phyloP scores from a whole-genome alignment of 2,113 vertebrate species.

The Oryzias woworae region DNA sequence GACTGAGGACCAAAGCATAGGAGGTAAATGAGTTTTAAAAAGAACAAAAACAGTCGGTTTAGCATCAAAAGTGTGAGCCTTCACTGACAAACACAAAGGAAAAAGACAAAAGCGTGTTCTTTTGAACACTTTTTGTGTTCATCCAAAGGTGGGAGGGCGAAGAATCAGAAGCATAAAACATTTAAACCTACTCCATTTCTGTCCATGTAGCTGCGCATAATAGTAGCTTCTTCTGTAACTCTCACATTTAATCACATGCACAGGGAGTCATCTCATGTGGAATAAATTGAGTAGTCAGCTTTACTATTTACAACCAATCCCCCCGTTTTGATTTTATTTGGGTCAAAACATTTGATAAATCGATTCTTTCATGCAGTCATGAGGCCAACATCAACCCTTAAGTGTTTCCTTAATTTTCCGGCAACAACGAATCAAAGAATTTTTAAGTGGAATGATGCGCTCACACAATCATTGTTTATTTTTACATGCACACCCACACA shows the following conservation, averaged over 20 bases:
- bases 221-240: not conserved
- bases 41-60: slow-evolving; percentile 10
- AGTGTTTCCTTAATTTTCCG: not conserved
- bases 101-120: not conserved
- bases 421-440: not conserved
- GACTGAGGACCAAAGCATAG: not conserved
- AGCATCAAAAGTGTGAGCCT: not conserved
- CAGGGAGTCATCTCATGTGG: not conserved
- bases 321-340: not conserved
- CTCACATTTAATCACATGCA: not conserved
- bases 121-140: slow-evolving; percentile 2
- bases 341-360: not conserved
- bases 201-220: not conserved
- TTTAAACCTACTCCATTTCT: not conserved
- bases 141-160: not conserved
- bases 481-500: too few species aligned
- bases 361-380: not conserved
- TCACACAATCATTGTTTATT: too few species aligned
- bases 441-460: too few species aligned
- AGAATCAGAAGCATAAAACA: slow-evolving; percentile 9
- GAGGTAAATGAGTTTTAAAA: slow-evolving; percentile 16
- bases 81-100: not conserved
- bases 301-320: not conserved
- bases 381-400: not conserved
- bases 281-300: not conserved